phyloP scores from a whole-genome alignment of 2,888 invertebrate species.

The Saturnia pavonia region DNA sequence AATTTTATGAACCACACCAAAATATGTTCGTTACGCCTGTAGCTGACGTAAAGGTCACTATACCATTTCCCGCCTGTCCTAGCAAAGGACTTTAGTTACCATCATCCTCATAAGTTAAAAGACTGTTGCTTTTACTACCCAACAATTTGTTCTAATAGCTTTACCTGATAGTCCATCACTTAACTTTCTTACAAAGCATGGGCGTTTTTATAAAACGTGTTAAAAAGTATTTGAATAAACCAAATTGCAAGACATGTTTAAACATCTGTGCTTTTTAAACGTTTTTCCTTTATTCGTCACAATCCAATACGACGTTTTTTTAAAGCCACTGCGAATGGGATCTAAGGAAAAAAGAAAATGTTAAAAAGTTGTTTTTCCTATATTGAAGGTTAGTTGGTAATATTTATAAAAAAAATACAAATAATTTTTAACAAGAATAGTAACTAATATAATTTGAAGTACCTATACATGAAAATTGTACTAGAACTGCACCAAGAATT shows the following conservation, averaged over 20 bases:
- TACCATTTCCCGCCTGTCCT: too few relatives aligned
- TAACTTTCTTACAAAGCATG: too few relatives aligned
- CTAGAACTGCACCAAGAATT: conserved; percentile 38
- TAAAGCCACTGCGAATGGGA: not conserved
- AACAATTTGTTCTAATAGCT: too few relatives aligned
- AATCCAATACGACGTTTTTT: not conserved
- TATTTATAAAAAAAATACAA: not conserved
- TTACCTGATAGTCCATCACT: too few relatives aligned
- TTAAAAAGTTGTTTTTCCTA: conserved; percentile 20
- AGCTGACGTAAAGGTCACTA: too few relatives aligned
- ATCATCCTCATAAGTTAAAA: too few relatives aligned
- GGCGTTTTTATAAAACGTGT: too few relatives aligned
- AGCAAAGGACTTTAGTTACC: too few relatives aligned
- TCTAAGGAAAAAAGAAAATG: not conserved
- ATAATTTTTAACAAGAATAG: not conserved
- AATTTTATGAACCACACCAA: too few relatives aligned
- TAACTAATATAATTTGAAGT: conserved; percentile 25
- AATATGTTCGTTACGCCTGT: too few relatives aligned
- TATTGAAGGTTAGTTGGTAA: conserved; percentile 13
- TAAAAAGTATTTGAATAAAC: too few relatives aligned
- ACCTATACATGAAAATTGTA: conserved; percentile 30
- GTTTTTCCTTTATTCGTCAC: not conserved
- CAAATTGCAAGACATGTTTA: not conserved
- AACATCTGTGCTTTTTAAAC: not conserved
- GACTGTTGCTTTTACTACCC: too few relatives aligned